A percentile compares a stretch with the other conserved stretches of the same genome.
Evolutionary conservation across 1,140 invertebrate genomes (phyloP).

Genomic region (Pogonognathellus flavescens): DNA sequence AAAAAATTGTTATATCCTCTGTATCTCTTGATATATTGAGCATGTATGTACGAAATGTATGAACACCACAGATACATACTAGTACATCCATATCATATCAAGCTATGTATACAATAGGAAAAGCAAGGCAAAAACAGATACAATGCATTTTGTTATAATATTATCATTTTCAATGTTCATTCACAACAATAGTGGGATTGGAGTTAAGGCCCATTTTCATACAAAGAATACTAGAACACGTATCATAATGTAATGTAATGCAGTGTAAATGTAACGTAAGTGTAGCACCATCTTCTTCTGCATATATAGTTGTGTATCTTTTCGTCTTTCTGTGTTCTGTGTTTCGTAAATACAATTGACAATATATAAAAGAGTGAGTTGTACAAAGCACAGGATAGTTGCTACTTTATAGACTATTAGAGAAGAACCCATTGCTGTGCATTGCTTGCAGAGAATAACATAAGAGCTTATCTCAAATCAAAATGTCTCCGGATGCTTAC

Average conservation of each 20-base stretch:
- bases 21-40: too few relatives aligned
- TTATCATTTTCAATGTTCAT: conserved; percentile 40
- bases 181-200: conserved; percentile 5
- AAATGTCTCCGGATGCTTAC: conserved; percentile 44
- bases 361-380: not conserved
- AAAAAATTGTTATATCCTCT: too few relatives aligned
- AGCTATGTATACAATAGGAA: not conserved
- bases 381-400: not conserved
- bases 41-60: too few relatives aligned
- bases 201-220: conserved; percentile 19
- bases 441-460: conserved; percentile 42
- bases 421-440: not conserved
- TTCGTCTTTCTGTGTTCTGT: not conserved
- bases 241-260: conserved; percentile 27
- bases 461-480: conserved; percentile 53
- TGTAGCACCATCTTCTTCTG: conserved; percentile 6
- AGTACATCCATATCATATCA: too few relatives aligned
- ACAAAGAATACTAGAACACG: not conserved
- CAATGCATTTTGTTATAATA: conserved; percentile 22
- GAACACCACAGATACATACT: too few relatives aligned
- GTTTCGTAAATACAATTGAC: not conserved
- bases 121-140: conserved; percentile 12
- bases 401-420: conserved; percentile 40
- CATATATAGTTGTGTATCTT: not conserved
- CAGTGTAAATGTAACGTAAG: conserved; percentile 17